Evolutionary conservation across 1,140 invertebrate species (phyloP).

Genomic region (Lucilia sericata): DNA sequence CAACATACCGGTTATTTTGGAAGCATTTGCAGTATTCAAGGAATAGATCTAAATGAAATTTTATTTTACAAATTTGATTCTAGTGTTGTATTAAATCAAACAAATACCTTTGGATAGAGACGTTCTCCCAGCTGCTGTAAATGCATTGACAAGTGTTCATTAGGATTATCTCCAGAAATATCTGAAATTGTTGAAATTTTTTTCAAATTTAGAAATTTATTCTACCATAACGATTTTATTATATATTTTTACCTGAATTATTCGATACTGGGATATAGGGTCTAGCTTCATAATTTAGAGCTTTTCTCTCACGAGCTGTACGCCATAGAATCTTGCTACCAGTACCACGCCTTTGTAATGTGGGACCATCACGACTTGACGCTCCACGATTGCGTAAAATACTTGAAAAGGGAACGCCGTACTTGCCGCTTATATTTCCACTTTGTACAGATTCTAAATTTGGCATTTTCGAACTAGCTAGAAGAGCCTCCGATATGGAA

Average conservation of each 20-base stretch:
- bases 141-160: constrained; percentile 89
- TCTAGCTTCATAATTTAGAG: constrained; percentile 74
- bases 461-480: constrained; percentile 93
- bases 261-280: constrained; percentile 70
- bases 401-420: constrained; percentile 64
- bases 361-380: constrained; percentile 57
- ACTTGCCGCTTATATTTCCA: constrained; percentile 71
- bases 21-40: constrained; percentile 86
- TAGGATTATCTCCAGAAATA: constrained; percentile 65
- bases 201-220: neutral
- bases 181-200: constrained; percentile 49
- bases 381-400: constrained; percentile 62
- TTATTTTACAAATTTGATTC: neutral
- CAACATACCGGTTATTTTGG: constrained; percentile 98
- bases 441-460: constrained; percentile 86
- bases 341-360: constrained; percentile 57
- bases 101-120: constrained; percentile 86
- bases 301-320: constrained; percentile 68
- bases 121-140: constrained; percentile 93
- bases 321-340: constrained; percentile 66
- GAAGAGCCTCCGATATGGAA: constrained; percentile 93
- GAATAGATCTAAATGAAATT: constrained; percentile 75
- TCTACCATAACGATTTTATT: no score
- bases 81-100: constrained; percentile 1
- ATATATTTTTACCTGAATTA: constrained; percentile 59